These are phyloP conservation scores for Drosophila robusta DNA, from an alignment of 2,888 invertebrate species.

Conservation along the genomic window DNA sequence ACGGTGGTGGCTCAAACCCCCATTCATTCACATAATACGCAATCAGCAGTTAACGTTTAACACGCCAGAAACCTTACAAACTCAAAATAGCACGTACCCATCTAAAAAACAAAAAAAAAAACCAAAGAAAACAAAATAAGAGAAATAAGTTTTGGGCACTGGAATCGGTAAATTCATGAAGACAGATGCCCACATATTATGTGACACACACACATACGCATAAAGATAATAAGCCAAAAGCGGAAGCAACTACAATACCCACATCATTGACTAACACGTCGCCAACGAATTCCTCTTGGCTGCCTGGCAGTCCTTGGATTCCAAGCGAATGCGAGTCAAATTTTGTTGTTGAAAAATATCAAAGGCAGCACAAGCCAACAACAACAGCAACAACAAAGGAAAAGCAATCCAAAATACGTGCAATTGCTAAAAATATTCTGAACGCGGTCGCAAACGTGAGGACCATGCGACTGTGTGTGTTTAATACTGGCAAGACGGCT, in stretches of 20 bases:
- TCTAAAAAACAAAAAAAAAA: slow-evolving; percentile 11
- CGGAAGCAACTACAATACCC: slow-evolving; percentile 32
- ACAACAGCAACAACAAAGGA: slow-evolving; percentile 13
- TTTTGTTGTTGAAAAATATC: slow-evolving; percentile 40
- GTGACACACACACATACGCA: slow-evolving; percentile 14
- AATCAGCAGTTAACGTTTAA: slow-evolving; percentile 77
- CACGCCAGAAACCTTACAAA: slow-evolving; percentile 59
- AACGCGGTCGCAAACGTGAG: slow-evolving; percentile 59
- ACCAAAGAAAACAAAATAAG: slow-evolving; percentile 26
- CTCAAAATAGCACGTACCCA: slow-evolving; percentile 61
- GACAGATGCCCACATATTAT: slow-evolving; percentile 50
- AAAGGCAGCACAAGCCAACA: slow-evolving; percentile 39
- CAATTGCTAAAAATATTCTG: slow-evolving; percentile 69
- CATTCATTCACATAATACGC: slow-evolving; percentile 51
- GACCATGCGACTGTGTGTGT: slow-evolving; percentile 53
- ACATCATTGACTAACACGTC: slow-evolving; percentile 62
- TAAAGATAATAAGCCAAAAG: slow-evolving; percentile 62
- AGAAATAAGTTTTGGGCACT: slow-evolving; percentile 30
- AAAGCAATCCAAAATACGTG: slow-evolving; percentile 71
- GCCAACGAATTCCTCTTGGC: slow-evolving; percentile 34
- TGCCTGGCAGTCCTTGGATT: slow-evolving; percentile 30
- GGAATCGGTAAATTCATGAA: slow-evolving; percentile 59
- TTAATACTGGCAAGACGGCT: slow-evolving; percentile 54
- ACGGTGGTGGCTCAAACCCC: not conserved
- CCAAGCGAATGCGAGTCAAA: slow-evolving; percentile 19